A percentile compares a stretch with the other conserved stretches of the same genome.
phyloP scores from a whole-genome alignment of 2,888 invertebrate genomes.

The Drosophila engyochracea region DNA sequence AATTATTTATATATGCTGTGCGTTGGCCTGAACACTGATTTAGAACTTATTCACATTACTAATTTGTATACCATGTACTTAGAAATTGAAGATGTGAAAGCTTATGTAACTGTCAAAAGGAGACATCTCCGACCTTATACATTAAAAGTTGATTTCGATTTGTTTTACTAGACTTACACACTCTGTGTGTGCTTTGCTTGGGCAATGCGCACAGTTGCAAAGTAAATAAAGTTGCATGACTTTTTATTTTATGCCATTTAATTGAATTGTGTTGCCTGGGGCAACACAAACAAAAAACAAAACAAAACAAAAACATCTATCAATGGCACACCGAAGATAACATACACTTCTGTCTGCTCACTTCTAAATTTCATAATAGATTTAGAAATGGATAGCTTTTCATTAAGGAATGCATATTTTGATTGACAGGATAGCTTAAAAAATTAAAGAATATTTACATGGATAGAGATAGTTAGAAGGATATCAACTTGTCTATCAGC shows the following conservation, averaged over 20 bases:
- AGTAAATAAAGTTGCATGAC: slow-evolving; percentile 46
- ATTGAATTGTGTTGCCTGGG: slow-evolving; percentile 60
- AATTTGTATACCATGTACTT: background rate
- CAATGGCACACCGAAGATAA: background rate
- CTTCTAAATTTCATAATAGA: background rate
- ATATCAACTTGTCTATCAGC: background rate
- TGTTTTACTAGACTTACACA: background rate
- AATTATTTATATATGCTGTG: background rate
- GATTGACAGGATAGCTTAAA: background rate
- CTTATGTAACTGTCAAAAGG: background rate
- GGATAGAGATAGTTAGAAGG: background rate
- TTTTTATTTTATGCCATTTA: slow-evolving; percentile 56
- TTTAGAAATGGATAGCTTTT: rapidly evolving
- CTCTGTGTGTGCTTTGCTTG: slow-evolving; percentile 16
- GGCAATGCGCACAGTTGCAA: slow-evolving; percentile 37
- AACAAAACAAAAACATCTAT: background rate
- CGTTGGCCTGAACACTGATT: background rate
- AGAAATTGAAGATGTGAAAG: background rate
- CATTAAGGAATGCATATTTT: background rate
- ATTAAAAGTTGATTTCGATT: background rate
- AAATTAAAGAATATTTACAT: background rate
- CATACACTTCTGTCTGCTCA: background rate
- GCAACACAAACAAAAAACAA: slow-evolving; percentile 40
- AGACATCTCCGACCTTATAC: background rate
- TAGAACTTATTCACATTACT: background rate